Percentiles rank a stretch among this genome's conserved stretches.
Evolutionary conservation across 2,888 invertebrate genomes (phyloP).

Genomic region (Elgonia sp.): DNA sequence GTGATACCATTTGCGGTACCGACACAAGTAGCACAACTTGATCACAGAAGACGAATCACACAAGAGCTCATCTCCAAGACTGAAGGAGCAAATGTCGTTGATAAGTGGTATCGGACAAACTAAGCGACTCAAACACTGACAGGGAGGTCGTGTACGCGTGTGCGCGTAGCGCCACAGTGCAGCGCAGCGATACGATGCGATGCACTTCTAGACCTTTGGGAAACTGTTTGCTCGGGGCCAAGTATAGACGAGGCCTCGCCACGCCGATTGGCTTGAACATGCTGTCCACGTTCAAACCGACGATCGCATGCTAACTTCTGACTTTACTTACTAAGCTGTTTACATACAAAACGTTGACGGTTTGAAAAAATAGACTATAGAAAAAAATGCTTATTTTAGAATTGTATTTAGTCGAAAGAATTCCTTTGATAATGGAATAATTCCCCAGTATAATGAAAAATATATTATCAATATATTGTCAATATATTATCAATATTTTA

Average conservation of each 20-base stretch:
- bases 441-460: too few species aligned
- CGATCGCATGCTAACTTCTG: constrained; percentile 28
- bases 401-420: too few species aligned
- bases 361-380: too few species aligned
- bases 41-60: not conserved
- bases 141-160: constrained; percentile 23
- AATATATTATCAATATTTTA: too few species aligned
- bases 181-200: constrained; percentile 81
- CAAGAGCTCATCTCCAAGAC: constrained; percentile 11
- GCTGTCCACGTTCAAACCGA: constrained; percentile 40
- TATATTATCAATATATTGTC: too few species aligned
- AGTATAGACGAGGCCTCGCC: constrained; percentile 82
- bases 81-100: constrained; percentile 58
- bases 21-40: not conserved
- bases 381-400: too few species aligned
- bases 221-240: constrained; percentile 84
- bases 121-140: constrained; percentile 20
- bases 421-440: too few species aligned
- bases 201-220: constrained; percentile 85
- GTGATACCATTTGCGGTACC: not conserved
- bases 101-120: constrained; percentile 57
- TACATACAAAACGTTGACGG: not conserved
- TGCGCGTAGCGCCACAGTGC: constrained; percentile 64
- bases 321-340: constrained; percentile 38
- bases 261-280: constrained; percentile 62